These are phyloP conservation scores for Ectropis crepuscularia DNA, from an alignment of 2,888 invertebrate genomes.

Conservation along the genomic window DNA sequence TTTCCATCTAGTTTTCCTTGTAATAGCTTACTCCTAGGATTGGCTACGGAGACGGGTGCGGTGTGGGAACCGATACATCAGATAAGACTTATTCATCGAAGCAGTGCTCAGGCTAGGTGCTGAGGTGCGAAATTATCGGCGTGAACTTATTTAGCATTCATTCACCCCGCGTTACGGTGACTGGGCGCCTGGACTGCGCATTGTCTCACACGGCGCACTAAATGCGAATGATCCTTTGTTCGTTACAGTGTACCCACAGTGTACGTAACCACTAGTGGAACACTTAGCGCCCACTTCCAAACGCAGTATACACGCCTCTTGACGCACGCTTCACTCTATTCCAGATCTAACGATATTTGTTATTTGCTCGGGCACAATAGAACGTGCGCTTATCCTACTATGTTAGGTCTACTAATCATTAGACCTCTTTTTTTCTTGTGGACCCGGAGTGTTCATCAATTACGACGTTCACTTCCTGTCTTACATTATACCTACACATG, in stretches of 20 bases:
- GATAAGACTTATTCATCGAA: constrained; percentile 34
- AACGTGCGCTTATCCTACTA: constrained; percentile 57
- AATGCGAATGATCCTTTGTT: constrained; percentile 80
- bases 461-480: constrained; percentile 48
- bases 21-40: constrained; percentile 31
- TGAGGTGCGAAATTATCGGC: constrained; percentile 50
- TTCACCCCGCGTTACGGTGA: constrained; percentile 78
- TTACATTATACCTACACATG: constrained; percentile 44
- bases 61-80: constrained; percentile 42
- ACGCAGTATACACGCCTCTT: constrained; percentile 64
- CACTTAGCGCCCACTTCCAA: constrained; percentile 72
- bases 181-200: constrained; percentile 69
- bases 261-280: constrained; percentile 69
- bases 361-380: constrained; percentile 68
- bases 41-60: constrained; percentile 31
- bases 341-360: constrained; percentile 68
- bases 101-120: constrained; percentile 46
- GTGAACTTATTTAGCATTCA: constrained; percentile 76
- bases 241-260: constrained; percentile 71
- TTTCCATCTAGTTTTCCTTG: constrained; percentile 46
- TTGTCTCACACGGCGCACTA: constrained; percentile 70
- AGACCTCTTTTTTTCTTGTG: constrained; percentile 42
- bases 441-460: constrained; percentile 30
- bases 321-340: constrained; percentile 58
- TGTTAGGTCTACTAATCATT: constrained; percentile 60